Base-by-base conservation (phyloP, 2,888 invertebrate genomes). In the Melangyna quadrimaculata region DNA sequence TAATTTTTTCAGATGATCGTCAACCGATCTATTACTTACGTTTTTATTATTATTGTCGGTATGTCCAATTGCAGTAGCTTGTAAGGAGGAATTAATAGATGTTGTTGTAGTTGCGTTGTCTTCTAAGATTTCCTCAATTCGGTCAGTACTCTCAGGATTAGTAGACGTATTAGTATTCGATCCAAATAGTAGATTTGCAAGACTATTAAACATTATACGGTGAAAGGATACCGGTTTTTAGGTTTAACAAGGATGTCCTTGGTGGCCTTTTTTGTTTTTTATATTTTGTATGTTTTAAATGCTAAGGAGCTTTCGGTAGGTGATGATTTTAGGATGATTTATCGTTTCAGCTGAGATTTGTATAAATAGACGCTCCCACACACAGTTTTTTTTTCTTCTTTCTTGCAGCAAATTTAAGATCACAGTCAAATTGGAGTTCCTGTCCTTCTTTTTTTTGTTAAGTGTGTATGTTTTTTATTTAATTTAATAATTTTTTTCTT, bases 131-230 rank as follows among this genome's bases (percentile, higher is more conserved):
- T 37, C 67, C 27, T 75, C 72, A 53, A 43, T 51, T 73, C 37
- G 75, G 70, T 82, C 83, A 43, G 83, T 81, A 70, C 55, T 87
- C 72, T 88, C 88, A 80, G 88, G 88, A 88, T 88, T 89, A 88
- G 87, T 88, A 87, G 87, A 88, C 87, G 89, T 89, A 88, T 89
- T 89, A 88, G 90, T 90, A 88, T 88, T 90, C 89, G 91, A 91
- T 90, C 93, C 93, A 90, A 93, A 92, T 88, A 93, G 90, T 92
- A 93, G 94, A 90, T 93, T 93, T 90, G 94, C 94, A 91, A 94
- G 93, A 91, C 93, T 93, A 92, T 93, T 94, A 92, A 94, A 93
- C 94, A 94, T 94, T 92, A 91, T 92, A 92, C 87, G 88, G 40
- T 74, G 32, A 72, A 72, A 70, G 55, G 59, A 24, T 45, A 29